Evolutionary conservation across 2,113 vertebrate genomes (phyloP).

Genomic region (Channa argus): DNA sequence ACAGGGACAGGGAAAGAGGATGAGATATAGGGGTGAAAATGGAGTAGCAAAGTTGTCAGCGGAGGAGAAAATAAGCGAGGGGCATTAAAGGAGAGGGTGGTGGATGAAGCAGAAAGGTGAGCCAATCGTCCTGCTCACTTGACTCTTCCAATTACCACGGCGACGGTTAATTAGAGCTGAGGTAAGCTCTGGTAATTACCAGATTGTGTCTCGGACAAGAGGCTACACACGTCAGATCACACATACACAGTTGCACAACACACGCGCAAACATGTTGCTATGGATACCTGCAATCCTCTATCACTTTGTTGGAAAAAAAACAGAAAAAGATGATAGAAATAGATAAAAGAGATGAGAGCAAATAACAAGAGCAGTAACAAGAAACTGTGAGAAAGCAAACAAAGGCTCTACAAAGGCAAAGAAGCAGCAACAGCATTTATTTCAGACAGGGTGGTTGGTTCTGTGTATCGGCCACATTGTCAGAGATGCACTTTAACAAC

Average conservation of each 20-base stretch:
- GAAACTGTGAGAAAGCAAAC: constrained; percentile 58
- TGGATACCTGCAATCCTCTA: constrained; percentile 79
- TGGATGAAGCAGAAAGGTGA: constrained; percentile 74
- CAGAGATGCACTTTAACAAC: constrained; percentile 50
- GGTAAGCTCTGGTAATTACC: constrained; percentile 85
- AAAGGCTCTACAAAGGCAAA: constrained; percentile 61
- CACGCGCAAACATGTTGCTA: constrained; percentile 79
- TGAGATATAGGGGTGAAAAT: constrained; percentile 50
- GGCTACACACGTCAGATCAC: constrained; percentile 60
- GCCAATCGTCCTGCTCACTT: constrained; percentile 83
- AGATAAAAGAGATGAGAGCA: constrained; percentile 70
- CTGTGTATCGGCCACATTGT: constrained; percentile 48
- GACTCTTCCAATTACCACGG: constrained; percentile 84
- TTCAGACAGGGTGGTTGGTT: constrained; percentile 48
- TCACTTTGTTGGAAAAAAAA: constrained; percentile 54
- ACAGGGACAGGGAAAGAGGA: constrained; percentile 16
- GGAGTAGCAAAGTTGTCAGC: constrained; percentile 59
- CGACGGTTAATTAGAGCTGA: constrained; percentile 83
- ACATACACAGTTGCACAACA: constrained; percentile 31
- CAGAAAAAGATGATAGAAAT: constrained; percentile 66
- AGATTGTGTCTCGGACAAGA: constrained; percentile 84
- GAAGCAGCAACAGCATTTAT: constrained; percentile 49
- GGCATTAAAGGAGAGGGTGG: constrained; percentile 49
- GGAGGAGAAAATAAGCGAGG: constrained; percentile 47
- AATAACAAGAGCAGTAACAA: constrained; percentile 59